Base-by-base conservation (phyloP, 2,888 invertebrate species). In the Diloba caeruleocephala region DNA sequence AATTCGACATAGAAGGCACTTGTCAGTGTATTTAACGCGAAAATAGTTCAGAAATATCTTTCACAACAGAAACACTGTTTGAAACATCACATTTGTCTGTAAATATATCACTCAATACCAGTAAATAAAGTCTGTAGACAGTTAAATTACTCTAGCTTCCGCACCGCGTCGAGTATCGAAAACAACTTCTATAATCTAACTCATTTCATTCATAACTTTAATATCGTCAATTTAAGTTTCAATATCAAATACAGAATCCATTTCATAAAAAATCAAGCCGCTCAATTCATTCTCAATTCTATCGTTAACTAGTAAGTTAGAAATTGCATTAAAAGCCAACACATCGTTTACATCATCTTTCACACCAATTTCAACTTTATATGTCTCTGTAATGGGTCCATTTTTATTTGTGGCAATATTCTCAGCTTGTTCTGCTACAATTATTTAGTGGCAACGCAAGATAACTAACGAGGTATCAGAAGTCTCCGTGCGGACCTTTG, bases 401-500 rank as follows among this genome's bases (percentile, higher is more conserved):
- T 49, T 60, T 67, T 80, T 13, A 12, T 54, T 42, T 58, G 45
- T 17, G 19, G 3, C 14, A 31, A 19, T 2, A 43, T 62, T 26
- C 39, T 52, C 56, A 56, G 74, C 67, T 72, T 74, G 71, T 81
- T 80, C 71, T 88, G 88, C 87, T 89, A 90, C 89, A 91, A 88
- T 90, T 90, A 90, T 89, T 89, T 88, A 89, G 83, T 83, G 77
- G 82, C 82, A 78, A 80, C 76, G 80, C 79, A 79, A 86, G 84
- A 88, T 90, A 88, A 89, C 84, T 91, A 90, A 90, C 88, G 89
- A 90, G 88, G 90, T 89, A 90, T 87, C 88, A 87, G 81, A 84
- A 80, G 78, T 77, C 78, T 88, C 88, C 71, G 67, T 71, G 76
- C 73, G 80, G 84, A 74, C 84, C 90, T 81, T 91, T 90, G 88